phyloP scores from a whole-genome alignment of 1,140 invertebrate species.

The Drosophila pallidifrons region DNA sequence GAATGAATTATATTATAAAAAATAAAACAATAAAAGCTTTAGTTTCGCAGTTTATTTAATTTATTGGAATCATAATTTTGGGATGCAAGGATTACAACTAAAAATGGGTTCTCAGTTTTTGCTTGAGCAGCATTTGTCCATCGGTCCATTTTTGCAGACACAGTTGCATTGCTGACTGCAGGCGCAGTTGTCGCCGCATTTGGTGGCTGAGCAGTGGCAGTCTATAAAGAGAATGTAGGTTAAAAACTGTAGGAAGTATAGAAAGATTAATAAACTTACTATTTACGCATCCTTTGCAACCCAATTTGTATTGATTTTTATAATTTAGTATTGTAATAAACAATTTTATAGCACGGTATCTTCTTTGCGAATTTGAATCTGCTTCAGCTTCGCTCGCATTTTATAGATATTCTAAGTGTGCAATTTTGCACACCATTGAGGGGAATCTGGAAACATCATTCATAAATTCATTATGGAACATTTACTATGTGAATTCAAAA shows the following conservation, averaged over 20 bases:
- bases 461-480: neutral
- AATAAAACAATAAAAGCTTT: too few species aligned
- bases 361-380: neutral
- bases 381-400: neutral
- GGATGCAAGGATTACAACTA: too few species aligned
- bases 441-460: neutral
- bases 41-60: too few species aligned
- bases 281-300: conserved; percentile 67
- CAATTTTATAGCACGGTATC: conserved; percentile 11
- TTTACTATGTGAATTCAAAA: conserved; percentile 30
- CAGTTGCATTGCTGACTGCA: conserved; percentile 69
- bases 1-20: too few species aligned
- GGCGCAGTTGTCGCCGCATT: conserved; percentile 70
- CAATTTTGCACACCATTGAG: conserved; percentile 49
- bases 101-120: conserved; percentile 31
- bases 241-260: neutral
- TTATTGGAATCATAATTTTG: neutral
- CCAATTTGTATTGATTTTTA: conserved; percentile 41
- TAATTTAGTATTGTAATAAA: neutral
- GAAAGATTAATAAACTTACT: conserved; percentile 46
- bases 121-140: conserved; percentile 64
- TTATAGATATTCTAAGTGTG: conserved; percentile 42
- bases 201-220: conserved; percentile 67
- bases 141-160: conserved; percentile 67
- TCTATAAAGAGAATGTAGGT: conserved; percentile 16